phyloP scores from a whole-genome alignment of 2,797 vertebrate species.

The Propithecus deckenii region DNA sequence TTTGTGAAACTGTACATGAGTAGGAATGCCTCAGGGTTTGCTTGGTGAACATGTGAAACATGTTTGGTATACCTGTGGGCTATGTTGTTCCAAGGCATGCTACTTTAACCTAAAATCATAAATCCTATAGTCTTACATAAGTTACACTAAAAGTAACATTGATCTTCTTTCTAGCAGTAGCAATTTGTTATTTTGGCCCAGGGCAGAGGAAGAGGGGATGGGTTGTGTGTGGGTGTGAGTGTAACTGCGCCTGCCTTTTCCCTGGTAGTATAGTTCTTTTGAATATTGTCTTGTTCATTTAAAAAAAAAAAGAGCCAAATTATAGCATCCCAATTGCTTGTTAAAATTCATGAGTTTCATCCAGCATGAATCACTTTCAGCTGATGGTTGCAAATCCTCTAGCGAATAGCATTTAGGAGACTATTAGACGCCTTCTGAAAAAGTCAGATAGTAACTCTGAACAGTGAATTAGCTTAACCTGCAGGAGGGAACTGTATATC shows the following conservation, averaged over 20 bases:
- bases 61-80: not conserved
- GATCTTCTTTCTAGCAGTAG: not conserved
- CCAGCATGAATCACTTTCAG: not conserved
- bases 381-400: constrained; percentile 30
- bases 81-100: not conserved
- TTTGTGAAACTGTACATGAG: not conserved
- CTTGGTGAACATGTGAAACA: not conserved
- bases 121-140: not conserved
- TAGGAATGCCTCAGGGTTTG: not conserved
- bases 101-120: not conserved
- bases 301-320: constrained; percentile 5
- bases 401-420: not conserved
- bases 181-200: not conserved
- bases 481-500: not conserved
- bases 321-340: not conserved
- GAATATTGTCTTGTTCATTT: not conserved
- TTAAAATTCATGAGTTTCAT: constrained; percentile 31
- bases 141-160: not conserved
- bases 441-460: not conserved
- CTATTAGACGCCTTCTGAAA: not conserved
- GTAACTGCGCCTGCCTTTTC: not conserved
- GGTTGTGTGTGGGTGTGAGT: not conserved
- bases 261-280: not conserved
- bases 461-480: not conserved
- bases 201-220: not conserved